A percentile compares a stretch with the other conserved stretches of the same genome.
phyloP scores from a whole-genome alignment of 92 coral and sea anemone species.

The Palythoa grandis region DNA sequence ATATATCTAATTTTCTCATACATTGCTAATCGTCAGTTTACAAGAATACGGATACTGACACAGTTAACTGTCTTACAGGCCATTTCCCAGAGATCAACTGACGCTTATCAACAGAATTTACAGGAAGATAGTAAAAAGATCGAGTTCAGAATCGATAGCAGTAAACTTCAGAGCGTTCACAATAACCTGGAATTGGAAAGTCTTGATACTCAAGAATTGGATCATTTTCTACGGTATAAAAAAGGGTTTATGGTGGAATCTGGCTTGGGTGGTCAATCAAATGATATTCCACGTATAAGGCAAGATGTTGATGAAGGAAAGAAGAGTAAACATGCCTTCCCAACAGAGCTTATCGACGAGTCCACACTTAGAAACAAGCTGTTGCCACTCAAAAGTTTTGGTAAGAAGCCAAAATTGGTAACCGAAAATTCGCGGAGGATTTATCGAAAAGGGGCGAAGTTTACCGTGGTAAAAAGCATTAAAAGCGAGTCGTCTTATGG shows the following conservation, averaged over 20 bases:
- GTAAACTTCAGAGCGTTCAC: neutral
- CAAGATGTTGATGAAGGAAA: neutral
- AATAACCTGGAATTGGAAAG: neutral
- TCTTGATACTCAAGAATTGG: neutral
- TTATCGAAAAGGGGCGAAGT: slow-evolving; percentile 12
- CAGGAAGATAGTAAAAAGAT: neutral
- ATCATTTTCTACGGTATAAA: neutral
- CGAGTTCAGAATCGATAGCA: neutral
- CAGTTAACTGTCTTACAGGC: slow-evolving; percentile 14
- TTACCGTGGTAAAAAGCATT: slow-evolving; percentile 3
- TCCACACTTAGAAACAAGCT: neutral
- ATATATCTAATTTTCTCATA: neutral
- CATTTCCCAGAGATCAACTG: neutral
- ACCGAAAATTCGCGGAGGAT: neutral
- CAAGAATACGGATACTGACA: too few relatives aligned
- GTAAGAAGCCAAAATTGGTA: neutral
- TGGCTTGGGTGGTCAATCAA: neutral
- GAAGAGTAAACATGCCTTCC: neutral
- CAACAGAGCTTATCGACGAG: neutral
- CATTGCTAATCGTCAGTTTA: neutral
- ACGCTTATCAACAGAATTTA: neutral
- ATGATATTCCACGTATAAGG: neutral
- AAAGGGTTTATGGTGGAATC: neutral
- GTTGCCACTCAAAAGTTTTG: slow-evolving; percentile 4
- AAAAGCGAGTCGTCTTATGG: slow-evolving; percentile 22